Conservation (phyloP, 2,888 invertebrate genomes). For the Oxyteleia sp. region DNA sequence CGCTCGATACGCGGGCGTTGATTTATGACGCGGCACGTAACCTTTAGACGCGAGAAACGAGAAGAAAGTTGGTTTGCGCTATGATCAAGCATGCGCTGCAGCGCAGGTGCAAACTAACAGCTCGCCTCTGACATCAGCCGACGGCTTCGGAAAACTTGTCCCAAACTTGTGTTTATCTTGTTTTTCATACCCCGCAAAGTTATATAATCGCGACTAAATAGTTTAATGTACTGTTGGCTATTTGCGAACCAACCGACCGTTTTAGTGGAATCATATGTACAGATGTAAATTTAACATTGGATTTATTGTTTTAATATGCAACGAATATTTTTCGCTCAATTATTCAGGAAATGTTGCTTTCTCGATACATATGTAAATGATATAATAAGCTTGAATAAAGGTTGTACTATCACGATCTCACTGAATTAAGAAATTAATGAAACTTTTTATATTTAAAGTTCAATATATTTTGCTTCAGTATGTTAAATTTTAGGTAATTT, state of each 20-base stretch:
- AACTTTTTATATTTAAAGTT: no score
- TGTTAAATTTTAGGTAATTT: no score
- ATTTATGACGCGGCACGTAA: conserved; percentile 78
- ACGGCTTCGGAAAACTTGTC: conserved; percentile 42
- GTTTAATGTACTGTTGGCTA: conserved; percentile 34
- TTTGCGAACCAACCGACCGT: conserved; percentile 7
- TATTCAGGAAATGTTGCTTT: no score
- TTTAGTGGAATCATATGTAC: neutral
- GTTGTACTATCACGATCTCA: no score
- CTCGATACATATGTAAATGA: no score
- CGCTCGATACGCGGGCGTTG: conserved; percentile 75
- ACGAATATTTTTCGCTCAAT: no score
- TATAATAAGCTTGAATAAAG: no score
- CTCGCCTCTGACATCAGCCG: conserved; percentile 28
- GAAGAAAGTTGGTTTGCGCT: conserved; percentile 78
- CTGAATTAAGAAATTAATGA: no score
- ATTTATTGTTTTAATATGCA: no score
- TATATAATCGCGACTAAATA: conserved; percentile 49
- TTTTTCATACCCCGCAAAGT: conserved; percentile 41
- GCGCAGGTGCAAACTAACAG: conserved; percentile 66
- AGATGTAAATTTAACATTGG: neutral
- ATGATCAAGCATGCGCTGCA: conserved; percentile 71
- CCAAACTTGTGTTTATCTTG: conserved; percentile 51
- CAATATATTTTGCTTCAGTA: no score
- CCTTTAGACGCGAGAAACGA: conserved; percentile 74